Evolutionary conservation across 2,113 vertebrate genomes (phyloP).

Genomic region (Chaetorhynchus papuensis): DNA sequence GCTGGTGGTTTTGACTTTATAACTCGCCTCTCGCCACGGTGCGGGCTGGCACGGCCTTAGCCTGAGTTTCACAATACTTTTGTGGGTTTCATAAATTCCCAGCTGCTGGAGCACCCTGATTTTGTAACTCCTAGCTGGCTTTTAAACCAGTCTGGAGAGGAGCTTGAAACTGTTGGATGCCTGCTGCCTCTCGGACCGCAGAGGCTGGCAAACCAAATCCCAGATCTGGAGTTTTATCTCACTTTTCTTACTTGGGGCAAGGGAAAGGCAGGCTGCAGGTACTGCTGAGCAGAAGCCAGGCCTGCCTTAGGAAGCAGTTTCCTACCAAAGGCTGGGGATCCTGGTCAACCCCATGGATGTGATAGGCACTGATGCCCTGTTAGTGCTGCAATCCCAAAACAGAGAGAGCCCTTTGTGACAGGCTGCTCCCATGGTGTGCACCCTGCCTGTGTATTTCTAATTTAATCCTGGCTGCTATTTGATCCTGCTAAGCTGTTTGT

Average conservation of each 20-base stretch:
- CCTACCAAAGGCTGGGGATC: neutral
- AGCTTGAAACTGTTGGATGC: neutral
- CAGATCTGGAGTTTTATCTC: neutral
- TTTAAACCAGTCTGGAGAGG: neutral
- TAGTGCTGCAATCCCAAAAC: neutral
- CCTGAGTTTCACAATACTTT: neutral
- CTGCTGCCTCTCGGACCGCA: neutral
- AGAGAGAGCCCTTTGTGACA: neutral
- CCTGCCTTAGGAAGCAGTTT: neutral
- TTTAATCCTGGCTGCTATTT: neutral
- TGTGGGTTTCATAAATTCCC: constrained; percentile 11
- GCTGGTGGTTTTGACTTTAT: neutral
- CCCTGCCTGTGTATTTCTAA: neutral
- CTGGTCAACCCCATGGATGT: neutral
- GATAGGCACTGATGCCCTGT: neutral
- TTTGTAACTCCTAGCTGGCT: constrained; percentile 14
- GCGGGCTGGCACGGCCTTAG: neutral
- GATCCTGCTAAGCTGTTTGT: neutral
- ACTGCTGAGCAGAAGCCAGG: neutral
- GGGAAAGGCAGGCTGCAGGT: neutral
- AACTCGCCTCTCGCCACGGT: neutral
- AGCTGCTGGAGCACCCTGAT: neutral
- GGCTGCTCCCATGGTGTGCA: rapidly evolving
- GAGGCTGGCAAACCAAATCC: neutral
- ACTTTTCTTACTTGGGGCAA: neutral